Evolutionary conservation across 2,888 invertebrate genomes (phyloP), one percentile per base, ranked within the genome.

Genomic region (Candidula unifasciata): DNA sequence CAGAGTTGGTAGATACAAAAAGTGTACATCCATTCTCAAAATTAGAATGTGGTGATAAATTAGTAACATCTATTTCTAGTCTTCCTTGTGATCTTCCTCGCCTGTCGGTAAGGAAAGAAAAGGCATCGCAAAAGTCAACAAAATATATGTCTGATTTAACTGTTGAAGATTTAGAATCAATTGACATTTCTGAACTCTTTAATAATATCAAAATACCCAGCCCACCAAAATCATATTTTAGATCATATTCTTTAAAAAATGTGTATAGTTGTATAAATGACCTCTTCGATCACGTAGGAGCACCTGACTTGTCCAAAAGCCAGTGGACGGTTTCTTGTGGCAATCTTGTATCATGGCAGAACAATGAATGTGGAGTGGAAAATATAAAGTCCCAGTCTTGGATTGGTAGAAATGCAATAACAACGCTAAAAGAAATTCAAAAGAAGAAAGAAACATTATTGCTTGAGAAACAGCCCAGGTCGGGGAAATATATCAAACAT

Each of bases 151-250:
- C 83, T 33, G 85, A 86, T 74, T 57, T 86, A 69, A 78, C 79
- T 66, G 24, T 86, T 44, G 86, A 86, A 68, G 86, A 86, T 83
- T 68, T 86, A 44, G 86, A 86, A 73, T 54, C 37, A 3, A 27
- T 52, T 57, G 85, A 86, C 33, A 74, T 73, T 16, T 69, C 66
- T 33, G 37, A 83, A 13, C 33, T 81, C 54, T 64, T 86, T 44
- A 52, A 66, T 35, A 74, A 84, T 27, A 35, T 82, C 13, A 57
- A 80, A 68, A 80, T 86, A 64, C 69, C 76, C 16, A 80, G 78
- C 60, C 86, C 86, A 33, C 76, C 80, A 21, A 82, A 30, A 37
- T 54, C 52, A 68, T 82, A 64, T 24, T n/a, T 73, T 16, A 54
- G 37, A 35, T 80, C 69, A 30, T 74, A 54, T 21, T 82, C 82